Evolutionary conservation across 2,888 invertebrate species (phyloP).

Genomic region (Drosophila aldrichi): DNA sequence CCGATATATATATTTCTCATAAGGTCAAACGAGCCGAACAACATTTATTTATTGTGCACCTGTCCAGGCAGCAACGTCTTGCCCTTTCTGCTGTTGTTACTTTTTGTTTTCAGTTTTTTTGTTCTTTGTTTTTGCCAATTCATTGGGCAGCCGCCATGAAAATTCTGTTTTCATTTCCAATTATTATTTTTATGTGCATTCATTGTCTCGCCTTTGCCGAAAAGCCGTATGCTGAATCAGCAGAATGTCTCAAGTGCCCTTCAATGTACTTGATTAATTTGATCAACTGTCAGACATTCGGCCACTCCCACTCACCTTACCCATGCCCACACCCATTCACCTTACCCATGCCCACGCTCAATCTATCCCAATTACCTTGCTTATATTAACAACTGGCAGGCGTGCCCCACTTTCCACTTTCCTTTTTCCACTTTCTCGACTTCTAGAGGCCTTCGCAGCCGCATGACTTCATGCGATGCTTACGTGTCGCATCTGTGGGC

Average conservation of each 20-base stretch:
- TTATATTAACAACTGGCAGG: constrained; percentile 61
- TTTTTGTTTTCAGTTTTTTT: neutral
- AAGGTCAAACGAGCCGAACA: constrained; percentile 57
- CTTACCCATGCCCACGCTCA: neutral
- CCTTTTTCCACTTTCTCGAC: neutral
- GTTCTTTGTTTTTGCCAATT: constrained; percentile 60
- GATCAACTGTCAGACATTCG: constrained; percentile 64
- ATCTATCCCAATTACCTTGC: constrained; percentile 75
- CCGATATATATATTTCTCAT: constrained; percentile 27
- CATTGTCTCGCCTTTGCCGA: constrained; percentile 58
- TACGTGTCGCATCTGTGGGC: constrained; percentile 69
- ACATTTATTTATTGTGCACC: constrained; percentile 44
- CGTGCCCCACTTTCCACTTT: neutral
- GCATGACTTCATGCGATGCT: constrained; percentile 79
- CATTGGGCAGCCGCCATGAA: constrained; percentile 65
- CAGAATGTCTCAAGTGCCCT: constrained; percentile 60
- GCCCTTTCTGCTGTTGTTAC: too few relatives aligned
- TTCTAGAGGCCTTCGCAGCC: constrained; percentile 6
- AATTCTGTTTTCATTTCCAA: constrained; percentile 80
- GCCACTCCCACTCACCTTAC: neutral
- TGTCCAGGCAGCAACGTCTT: constrained; percentile 22
- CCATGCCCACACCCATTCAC: neutral
- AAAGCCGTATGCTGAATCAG: constrained; percentile 70
- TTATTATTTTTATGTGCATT: constrained; percentile 81
- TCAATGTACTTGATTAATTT: constrained; percentile 80